Base-by-base conservation (phyloP, 2,113 vertebrate genomes). In the Malurus cyaneus region DNA sequence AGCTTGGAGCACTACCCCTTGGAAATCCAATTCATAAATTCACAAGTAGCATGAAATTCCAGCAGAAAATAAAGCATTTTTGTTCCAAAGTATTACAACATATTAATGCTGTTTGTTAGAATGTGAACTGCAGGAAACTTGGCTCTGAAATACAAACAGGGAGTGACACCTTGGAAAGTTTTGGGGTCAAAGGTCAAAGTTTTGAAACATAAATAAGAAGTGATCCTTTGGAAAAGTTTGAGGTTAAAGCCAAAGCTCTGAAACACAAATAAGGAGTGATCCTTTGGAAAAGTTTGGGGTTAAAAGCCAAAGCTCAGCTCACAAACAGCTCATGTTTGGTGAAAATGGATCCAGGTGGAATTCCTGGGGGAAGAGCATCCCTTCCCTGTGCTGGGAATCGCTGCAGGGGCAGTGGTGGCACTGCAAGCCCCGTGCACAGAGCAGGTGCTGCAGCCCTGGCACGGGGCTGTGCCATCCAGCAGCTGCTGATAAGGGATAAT, bases 11-110 rank as follows among this genome's bases (percentile, higher is more conserved):
- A 56, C 80, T 69, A 3, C 26, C 80, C 92, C 86, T 95, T 64
- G 49, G 93, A 97, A 97, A 97, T 92, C 90, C 88, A 90, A 90
- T 88, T 92, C 82, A 69, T 90, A 94, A 90, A 86, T 86, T 79
- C 85, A 67, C 59, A 67, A 78, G 76, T 64, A 81, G 94, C 69
- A 6, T 50, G 92, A 86, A 96, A 95, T 88, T 96, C 95, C 92
- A 79, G 56, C 4, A 90, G 95, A 92, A 95, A 96, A 96, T 90
- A 79, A 94, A 70, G 2, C 60, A n/a, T 69, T 96, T 78, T 47
- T 72, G 72, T 94, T 67, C 82, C 88, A 86, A 29, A 39, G 76
- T 25, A 53, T 77, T 80, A 20, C 66, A 95, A 32, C 64, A 25
- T 0, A 2, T 74, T 79, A 56, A 88, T 64, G 65, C 50, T 39